Evolutionary conservation across 2,797 vertebrate species (phyloP).

Genomic region (Strix occidentalis): DNA sequence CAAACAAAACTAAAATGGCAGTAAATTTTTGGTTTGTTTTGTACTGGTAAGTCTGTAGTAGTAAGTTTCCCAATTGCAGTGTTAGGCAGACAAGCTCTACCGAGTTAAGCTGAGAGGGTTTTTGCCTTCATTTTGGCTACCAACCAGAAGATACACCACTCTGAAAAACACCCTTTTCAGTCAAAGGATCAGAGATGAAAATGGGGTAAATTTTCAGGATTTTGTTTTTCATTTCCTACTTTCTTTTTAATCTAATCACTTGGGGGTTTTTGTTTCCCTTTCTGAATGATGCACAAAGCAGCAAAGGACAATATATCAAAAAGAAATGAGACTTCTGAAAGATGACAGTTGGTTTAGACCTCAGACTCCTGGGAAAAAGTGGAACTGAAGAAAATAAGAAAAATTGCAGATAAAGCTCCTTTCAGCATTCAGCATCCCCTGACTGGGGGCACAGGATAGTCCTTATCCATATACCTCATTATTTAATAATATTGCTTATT

Average conservation of each 20-base stretch:
- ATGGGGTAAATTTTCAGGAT: not conserved
- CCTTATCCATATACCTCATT: not conserved
- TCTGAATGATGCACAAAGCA: not conserved
- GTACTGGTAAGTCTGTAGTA: not conserved
- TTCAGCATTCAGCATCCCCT: not conserved
- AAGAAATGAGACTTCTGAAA: not conserved
- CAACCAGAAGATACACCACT: not conserved
- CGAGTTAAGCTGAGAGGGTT: not conserved
- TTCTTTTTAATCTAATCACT: not conserved
- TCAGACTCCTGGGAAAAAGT: not conserved
- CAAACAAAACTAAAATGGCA: not conserved
- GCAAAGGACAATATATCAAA: not conserved
- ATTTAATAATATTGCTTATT: not conserved
- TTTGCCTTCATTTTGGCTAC: not conserved
- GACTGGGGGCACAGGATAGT: not conserved
- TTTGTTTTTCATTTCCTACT: not conserved
- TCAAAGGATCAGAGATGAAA: not conserved
- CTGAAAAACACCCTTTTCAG: not conserved
- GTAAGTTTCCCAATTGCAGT: not conserved
- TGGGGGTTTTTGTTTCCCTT: not conserved
- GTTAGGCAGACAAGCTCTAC: not conserved
- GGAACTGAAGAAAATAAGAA: not conserved
- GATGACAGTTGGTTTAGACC: not conserved
- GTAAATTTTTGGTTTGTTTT: not conserved
- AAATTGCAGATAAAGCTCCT: not conserved